Evolutionary conservation across 2,113 vertebrate species (phyloP).

Genomic region (Notiomystis cincta): DNA sequence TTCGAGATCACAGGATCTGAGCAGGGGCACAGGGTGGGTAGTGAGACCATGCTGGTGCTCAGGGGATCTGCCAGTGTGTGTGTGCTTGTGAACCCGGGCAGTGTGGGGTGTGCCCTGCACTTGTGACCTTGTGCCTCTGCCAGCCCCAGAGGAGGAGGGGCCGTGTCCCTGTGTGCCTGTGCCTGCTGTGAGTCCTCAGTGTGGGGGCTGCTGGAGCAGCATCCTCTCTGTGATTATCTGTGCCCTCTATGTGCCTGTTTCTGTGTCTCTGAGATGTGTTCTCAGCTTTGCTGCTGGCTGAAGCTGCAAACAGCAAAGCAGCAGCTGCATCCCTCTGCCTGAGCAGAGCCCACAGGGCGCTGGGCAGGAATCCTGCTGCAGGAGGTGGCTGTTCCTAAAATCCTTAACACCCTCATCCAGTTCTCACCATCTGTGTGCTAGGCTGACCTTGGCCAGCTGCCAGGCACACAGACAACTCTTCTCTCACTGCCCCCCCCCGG

Average conservation of each 20-base stretch:
- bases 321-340: not conserved
- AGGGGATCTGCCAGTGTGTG: accelerated
- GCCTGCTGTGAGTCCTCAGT: not conserved
- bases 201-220: accelerated
- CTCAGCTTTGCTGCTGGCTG: not conserved
- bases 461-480: not conserved
- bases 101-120: not conserved
- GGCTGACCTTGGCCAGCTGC: not conserved
- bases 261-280: not conserved
- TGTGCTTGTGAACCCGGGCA: not conserved
- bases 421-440: not conserved
- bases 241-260: not conserved
- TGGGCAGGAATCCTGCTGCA: not conserved
- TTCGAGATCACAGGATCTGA: not conserved
- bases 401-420: not conserved
- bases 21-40: not conserved
- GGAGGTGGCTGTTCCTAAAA: not conserved
- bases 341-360: not conserved
- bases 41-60: accelerated
- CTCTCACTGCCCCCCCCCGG: not conserved
- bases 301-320: not conserved
- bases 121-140: not conserved
- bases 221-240: accelerated
- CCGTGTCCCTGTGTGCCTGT: accelerated
- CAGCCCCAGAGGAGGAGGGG: not conserved